Conservation (phyloP, 2,797 vertebrate genomes). For the Enteromius trimaculatus region DNA sequence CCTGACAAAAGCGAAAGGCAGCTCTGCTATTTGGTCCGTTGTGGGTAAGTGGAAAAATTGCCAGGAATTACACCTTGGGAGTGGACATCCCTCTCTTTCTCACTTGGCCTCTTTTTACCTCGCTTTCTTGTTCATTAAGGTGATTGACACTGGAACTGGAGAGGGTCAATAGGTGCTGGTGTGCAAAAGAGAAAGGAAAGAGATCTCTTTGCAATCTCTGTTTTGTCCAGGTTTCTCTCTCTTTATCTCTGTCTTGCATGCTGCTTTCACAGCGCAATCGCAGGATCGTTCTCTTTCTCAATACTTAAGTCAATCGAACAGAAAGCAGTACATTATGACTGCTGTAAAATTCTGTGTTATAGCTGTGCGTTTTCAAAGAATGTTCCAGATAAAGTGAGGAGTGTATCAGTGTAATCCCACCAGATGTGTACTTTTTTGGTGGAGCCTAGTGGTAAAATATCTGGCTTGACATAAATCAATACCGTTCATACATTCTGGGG, state of each 20-base stretch:
- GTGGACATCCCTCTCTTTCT: conserved; percentile 24
- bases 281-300: conserved; percentile 10
- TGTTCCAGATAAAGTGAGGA: neutral
- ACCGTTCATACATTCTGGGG: neutral
- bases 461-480: neutral
- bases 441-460: neutral
- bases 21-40: conserved; percentile 13
- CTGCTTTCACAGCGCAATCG: conserved; percentile 10
- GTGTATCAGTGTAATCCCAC: neutral
- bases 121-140: conserved; percentile 38
- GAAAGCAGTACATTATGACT: neutral
- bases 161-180: conserved; percentile 42
- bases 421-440: neutral
- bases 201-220: conserved; percentile 33
- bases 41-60: conserved; percentile 35
- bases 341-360: neutral
- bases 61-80: conserved; percentile 22
- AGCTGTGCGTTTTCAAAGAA: conserved; percentile 1
- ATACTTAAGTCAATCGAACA: neutral
- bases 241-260: conserved; percentile 22
- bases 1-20: conserved; percentile 18
- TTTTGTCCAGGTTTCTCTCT: neutral
- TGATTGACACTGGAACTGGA: conserved; percentile 47
- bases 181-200: conserved; percentile 21
- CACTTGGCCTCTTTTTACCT: conserved; percentile 20